Evolutionary conservation across 30 jellyfish, hydroid and myxozoan species (phyloP), one percentile per base, ranked within the genome.

Genomic region (Aurelia sp.): DNA sequence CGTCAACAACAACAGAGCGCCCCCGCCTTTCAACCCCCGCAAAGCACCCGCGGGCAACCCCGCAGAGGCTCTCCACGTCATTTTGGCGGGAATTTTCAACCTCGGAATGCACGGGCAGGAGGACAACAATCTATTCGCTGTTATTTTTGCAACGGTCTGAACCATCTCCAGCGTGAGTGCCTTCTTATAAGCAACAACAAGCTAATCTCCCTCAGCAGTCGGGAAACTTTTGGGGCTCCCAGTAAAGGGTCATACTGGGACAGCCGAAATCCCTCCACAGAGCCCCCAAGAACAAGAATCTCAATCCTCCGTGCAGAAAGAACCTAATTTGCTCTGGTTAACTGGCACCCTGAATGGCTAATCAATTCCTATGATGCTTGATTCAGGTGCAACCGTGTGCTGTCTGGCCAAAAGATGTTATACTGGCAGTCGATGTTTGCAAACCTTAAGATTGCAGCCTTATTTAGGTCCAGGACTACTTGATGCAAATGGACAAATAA

Each of bases 161-260:
- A 70, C 64, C 63, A 70, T 22, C 6, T 70, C 7, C 62, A 70
- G 81, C 62, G 81, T 33, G 81, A 70, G 2, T 70, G 81, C 41
- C 51, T 70, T 66, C 81, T 27, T 70, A 22, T 70, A 70, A 37
- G 63, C 61, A 68, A 31, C 81, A 70, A 70, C 63, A 70, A 70
- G 75, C 75, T 13, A 19, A 66, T 66, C 51, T 37, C 33, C 63
- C 62, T 22, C 51, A 70, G 64, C 63, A 70, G 81, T 30, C 63
- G 81, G 63, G 31, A 70, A 70, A 19, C 62, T 70, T 70, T 58
- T 52, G 62, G 85, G 85, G 85, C 85, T 31, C 85, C 60, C 44
- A 74, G 85, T 41, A 35, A 58, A 13, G 85, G 85, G 78, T 74
- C 83, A 40, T 40, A 40, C 51, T 40, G 51, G 51, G 51, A 40